A percentile compares a stretch with the other conserved stretches of the same genome.
Evolutionary conservation across 2,888 invertebrate genomes (phyloP).

Genomic region (Melolontha melolontha): DNA sequence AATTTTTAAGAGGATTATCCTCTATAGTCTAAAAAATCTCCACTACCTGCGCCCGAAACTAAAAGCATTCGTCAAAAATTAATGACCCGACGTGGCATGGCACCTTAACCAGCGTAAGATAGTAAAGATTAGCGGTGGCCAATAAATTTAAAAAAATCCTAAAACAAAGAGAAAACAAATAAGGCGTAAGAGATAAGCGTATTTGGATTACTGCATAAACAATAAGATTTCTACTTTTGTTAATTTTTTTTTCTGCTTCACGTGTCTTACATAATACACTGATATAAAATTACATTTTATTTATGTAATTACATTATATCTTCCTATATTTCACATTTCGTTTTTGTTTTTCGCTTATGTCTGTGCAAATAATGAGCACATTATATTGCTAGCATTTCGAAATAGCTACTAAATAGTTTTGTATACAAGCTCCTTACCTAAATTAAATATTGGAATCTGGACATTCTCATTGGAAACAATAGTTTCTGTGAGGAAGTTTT

Average conservation of each 20-base stretch:
- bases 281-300: constrained; percentile 8
- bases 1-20: constrained; percentile 51
- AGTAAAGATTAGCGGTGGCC: constrained; percentile 43
- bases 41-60: constrained; percentile 44
- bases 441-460: no score
- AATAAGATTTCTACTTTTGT: constrained; percentile 36
- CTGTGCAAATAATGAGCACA: no score
- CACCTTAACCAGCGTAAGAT: constrained; percentile 42
- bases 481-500: no score
- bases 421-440: no score
- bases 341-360: not conserved
- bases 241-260: constrained; percentile 11
- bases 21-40: constrained; percentile 44
- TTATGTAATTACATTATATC: constrained; percentile 4
- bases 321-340: constrained; percentile 9
- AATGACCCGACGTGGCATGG: constrained; percentile 44
- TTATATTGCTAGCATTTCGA: no score
- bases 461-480: no score
- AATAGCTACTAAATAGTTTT: no score
- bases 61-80: constrained; percentile 49
- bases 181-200: constrained; percentile 33
- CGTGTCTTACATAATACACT: constrained; percentile 30
- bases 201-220: constrained; percentile 37
- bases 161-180: constrained; percentile 43
- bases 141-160: constrained; percentile 38